phyloP scores from a whole-genome alignment of 2,113 vertebrate genomes.

The Oreotrochilus melanogaster region DNA sequence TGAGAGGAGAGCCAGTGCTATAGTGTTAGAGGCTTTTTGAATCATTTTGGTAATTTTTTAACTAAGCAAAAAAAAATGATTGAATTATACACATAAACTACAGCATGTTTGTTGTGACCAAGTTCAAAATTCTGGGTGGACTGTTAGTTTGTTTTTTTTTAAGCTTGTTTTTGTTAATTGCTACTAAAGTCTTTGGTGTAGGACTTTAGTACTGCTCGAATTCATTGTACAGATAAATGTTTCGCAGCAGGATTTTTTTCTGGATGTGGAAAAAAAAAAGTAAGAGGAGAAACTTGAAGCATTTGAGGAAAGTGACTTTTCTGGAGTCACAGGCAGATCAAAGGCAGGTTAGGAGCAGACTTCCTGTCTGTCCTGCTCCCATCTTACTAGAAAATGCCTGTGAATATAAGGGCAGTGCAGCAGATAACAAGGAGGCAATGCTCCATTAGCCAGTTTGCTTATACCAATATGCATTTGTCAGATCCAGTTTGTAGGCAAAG shows the following conservation, averaged over 20 bases:
- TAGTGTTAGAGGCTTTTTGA: background rate
- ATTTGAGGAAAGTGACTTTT: background rate
- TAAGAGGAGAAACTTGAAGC: background rate
- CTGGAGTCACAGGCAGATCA: background rate
- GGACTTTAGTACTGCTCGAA: background rate
- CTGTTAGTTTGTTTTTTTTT: background rate
- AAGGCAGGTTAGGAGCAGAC: background rate
- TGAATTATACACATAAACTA: background rate
- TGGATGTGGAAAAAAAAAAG: background rate
- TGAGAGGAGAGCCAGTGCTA: background rate
- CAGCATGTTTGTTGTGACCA: background rate
- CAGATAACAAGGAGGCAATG: background rate
- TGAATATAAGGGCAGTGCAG: background rate
- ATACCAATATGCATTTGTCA: constrained; percentile 1
- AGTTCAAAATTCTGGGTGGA: background rate
- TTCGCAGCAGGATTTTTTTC: background rate
- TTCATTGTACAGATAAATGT: background rate
- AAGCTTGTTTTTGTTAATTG: background rate
- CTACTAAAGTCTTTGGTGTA: background rate
- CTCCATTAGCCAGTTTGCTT: background rate
- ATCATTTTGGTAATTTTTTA: background rate
- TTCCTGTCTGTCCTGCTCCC: background rate
- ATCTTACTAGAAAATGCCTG: background rate
- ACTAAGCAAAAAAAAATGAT: background rate
- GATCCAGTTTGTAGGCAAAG: background rate